Evolutionary conservation across 2,797 vertebrate species (phyloP).

Genomic region (Liparis tanakae): DNA sequence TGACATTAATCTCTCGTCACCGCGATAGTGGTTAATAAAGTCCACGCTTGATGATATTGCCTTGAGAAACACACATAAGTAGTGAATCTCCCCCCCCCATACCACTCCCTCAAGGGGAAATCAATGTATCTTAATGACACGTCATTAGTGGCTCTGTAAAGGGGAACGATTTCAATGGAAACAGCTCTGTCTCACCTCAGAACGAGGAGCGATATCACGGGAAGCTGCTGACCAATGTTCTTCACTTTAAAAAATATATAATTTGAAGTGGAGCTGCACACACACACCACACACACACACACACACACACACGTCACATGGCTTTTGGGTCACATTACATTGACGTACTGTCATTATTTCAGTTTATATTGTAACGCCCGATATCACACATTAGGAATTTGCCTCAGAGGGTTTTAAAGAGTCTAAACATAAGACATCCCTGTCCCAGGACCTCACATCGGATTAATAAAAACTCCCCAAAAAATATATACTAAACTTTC

Average conservation of each 20-base stretch:
- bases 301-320: neutral
- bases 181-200: slow-evolving; percentile 65
- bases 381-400: too few species aligned
- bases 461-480: too few species aligned
- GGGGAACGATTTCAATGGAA: slow-evolving; percentile 72
- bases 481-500: too few species aligned
- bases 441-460: too few species aligned
- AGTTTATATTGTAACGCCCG: too few species aligned
- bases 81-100: slow-evolving; percentile 43
- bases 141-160: slow-evolving; percentile 75
- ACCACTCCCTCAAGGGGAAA: slow-evolving; percentile 68
- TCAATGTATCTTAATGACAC: slow-evolving; percentile 81
- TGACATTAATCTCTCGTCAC: slow-evolving; percentile 40
- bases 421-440: too few species aligned
- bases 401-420: too few species aligned
- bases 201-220: slow-evolving; percentile 55
- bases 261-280: neutral
- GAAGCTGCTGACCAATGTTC: slow-evolving; percentile 29
- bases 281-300: neutral
- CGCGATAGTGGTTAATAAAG: slow-evolving; percentile 44
- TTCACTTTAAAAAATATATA: neutral
- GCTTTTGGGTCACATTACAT: neutral
- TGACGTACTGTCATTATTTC: neutral
- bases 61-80: slow-evolving; percentile 54
- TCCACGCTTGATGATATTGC: slow-evolving; percentile 47